phyloP scores from a whole-genome alignment of 2,888 invertebrate genomes.

The Drosophila fulvimacula region DNA sequence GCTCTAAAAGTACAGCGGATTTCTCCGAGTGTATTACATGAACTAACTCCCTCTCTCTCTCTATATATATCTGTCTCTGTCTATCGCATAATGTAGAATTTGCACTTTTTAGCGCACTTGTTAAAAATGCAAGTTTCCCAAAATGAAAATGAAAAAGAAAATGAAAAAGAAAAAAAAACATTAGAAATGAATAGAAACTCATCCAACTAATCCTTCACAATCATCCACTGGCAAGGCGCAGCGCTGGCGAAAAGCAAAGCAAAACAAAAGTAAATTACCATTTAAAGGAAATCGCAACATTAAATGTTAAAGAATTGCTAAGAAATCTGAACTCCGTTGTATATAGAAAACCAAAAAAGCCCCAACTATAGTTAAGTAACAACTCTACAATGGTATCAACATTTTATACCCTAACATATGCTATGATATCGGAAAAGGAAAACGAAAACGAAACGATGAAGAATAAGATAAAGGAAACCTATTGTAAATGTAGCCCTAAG shows the following conservation, averaged over 20 bases:
- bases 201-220: constrained; percentile 6
- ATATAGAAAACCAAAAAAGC: constrained; percentile 59
- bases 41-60: background rate
- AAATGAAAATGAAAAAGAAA: constrained; percentile 1
- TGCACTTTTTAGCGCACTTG: constrained; percentile 84
- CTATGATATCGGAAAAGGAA: constrained; percentile 19
- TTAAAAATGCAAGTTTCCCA: constrained; percentile 83
- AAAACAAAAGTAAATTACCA: constrained; percentile 21
- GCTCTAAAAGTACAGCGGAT: background rate
- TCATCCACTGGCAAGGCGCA: constrained; percentile 16
- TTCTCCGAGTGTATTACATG: constrained; percentile 17
- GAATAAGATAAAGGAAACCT: constrained; percentile 7
- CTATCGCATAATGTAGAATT: constrained; percentile 63
- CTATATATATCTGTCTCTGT: background rate
- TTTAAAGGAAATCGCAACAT: constrained; percentile 53
- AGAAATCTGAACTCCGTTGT: constrained; percentile 41
- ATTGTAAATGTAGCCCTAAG: constrained; percentile 76
- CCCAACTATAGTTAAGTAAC: constrained; percentile 58
- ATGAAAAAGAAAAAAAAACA: background rate
- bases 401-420: constrained; percentile 67
- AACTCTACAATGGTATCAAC: constrained; percentile 53
- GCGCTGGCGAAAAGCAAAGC: constrained; percentile 24
- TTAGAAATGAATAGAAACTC: background rate
- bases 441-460: constrained; percentile 13
- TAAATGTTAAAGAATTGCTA: constrained; percentile 60